Conservation (phyloP, 2,797 vertebrate genomes). For the Hypotaenidia okinawae region DNA sequence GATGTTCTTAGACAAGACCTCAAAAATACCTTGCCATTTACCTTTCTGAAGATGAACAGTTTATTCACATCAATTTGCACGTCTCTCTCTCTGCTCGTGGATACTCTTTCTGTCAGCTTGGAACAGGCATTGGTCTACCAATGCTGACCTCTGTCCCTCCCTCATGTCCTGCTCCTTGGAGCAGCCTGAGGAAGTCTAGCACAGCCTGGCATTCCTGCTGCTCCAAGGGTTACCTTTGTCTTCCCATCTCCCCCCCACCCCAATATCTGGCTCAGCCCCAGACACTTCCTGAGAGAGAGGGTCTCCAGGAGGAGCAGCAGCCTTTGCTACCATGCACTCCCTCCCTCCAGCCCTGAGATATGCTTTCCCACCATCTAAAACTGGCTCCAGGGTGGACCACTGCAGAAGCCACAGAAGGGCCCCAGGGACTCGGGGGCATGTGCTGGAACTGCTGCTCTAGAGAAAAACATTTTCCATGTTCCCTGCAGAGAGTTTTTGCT, state of each 20-base stretch:
- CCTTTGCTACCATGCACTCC: fast-evolving
- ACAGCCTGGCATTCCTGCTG: neutral
- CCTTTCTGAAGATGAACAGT: neutral
- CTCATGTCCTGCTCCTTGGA: neutral
- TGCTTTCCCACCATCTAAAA: neutral
- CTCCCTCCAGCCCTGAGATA: neutral
- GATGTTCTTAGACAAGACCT: neutral
- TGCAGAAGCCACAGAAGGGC: neutral
- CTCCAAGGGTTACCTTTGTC: fast-evolving
- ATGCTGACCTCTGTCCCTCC: neutral
- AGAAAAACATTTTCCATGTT: conserved; percentile 24
- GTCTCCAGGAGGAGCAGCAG: neutral
- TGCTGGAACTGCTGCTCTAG: neutral
- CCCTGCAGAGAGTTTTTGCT: neutral
- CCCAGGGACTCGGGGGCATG: neutral
- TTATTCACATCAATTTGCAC: neutral
- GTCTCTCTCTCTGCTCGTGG: neutral
- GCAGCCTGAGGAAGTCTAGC: neutral
- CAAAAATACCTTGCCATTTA: neutral
- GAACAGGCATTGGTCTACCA: neutral
- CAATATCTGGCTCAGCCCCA: neutral
- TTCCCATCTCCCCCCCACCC: too few species aligned
- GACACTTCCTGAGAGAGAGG: neutral
- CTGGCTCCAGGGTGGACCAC: neutral
- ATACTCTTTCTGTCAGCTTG: neutral